phyloP scores from a whole-genome alignment of 92 coral and sea anemone species.

The Palythoa grandis region DNA sequence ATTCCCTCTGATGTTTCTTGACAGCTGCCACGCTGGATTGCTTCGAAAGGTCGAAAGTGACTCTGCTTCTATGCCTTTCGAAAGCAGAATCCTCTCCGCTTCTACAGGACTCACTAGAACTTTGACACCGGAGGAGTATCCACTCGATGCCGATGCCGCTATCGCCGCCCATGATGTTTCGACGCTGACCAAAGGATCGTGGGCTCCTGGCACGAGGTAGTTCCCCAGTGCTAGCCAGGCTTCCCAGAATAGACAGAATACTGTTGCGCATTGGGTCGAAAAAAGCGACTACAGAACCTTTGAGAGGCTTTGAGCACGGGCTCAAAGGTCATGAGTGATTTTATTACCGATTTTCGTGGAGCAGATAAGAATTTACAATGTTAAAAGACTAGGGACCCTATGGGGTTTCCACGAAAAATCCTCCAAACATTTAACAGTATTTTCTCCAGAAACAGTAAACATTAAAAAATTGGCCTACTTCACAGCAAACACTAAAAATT shows the following conservation, averaged over 20 bases:
- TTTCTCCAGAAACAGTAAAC: no score
- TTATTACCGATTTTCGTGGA: no score
- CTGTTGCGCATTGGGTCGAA: not conserved
- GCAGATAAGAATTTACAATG: no score
- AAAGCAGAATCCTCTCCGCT: constrained; percentile 30
- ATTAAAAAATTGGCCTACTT: not conserved
- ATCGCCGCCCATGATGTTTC: not conserved
- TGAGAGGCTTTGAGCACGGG: no score
- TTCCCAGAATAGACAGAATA: not conserved
- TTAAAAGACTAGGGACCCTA: no score
- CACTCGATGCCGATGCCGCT: not conserved
- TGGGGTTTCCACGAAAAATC: no score
- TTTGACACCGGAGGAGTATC: not conserved
- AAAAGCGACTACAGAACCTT: not conserved
- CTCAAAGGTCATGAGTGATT: no score
- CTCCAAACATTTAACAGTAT: no score
- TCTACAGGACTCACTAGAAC: not conserved
- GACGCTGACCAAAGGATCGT: not conserved
- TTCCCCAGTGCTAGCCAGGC: not conserved
- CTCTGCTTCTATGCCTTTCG: constrained; percentile 1
- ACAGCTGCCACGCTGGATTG: constrained; percentile 2
- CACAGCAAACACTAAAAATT: not conserved
- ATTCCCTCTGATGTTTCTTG: constrained; percentile 37
- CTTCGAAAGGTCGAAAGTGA: constrained; percentile 19
- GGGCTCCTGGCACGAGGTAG: constrained; percentile 4